A percentile compares a stretch with the other conserved stretches of the same genome.
phyloP scores from a whole-genome alignment of 2,888 invertebrate genomes.

The Ochropleura leucogaster region DNA sequence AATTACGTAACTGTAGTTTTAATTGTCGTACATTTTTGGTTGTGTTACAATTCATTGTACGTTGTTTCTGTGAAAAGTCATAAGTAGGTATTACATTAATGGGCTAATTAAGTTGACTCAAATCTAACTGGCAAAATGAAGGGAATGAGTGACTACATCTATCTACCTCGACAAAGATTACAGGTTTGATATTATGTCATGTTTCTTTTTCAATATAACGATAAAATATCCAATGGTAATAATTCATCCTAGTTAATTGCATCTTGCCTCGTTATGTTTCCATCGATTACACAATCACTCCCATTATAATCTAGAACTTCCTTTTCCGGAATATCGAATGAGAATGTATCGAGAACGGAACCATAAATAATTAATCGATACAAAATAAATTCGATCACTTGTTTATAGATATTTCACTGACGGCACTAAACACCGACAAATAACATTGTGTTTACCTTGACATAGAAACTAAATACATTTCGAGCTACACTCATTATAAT shows the following conservation, averaged over 20 bases:
- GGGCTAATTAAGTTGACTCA: not conserved
- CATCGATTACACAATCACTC: constrained; percentile 12
- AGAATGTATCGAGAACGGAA: constrained; percentile 36
- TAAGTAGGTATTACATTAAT: not conserved
- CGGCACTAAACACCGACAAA: constrained; percentile 3
- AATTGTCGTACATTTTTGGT: constrained; percentile 14
- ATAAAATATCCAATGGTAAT: not conserved
- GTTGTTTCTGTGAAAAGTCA: not conserved
- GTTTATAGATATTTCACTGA: not conserved
- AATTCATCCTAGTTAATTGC: not conserved
- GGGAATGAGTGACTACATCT: too few species aligned
- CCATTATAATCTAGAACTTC: constrained; percentile 7
- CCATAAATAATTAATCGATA: not conserved
- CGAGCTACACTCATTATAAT: constrained; percentile 26
- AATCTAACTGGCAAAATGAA: not conserved
- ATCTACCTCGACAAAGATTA: not conserved
- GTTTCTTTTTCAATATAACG: not conserved
- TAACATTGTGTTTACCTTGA: constrained; percentile 31
- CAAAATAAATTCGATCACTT: constrained; percentile 14
- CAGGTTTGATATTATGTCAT: not conserved
- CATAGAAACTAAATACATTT: constrained; percentile 24
- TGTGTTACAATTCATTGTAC: constrained; percentile 11
- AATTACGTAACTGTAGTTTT: constrained; percentile 21
- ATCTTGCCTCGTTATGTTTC: not conserved
- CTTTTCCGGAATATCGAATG: constrained; percentile 29